Percentiles rank a stretch among this genome's conserved stretches.
Conservation (phyloP, 2,797 vertebrate genomes). For the Anguilla marmorata region DNA sequence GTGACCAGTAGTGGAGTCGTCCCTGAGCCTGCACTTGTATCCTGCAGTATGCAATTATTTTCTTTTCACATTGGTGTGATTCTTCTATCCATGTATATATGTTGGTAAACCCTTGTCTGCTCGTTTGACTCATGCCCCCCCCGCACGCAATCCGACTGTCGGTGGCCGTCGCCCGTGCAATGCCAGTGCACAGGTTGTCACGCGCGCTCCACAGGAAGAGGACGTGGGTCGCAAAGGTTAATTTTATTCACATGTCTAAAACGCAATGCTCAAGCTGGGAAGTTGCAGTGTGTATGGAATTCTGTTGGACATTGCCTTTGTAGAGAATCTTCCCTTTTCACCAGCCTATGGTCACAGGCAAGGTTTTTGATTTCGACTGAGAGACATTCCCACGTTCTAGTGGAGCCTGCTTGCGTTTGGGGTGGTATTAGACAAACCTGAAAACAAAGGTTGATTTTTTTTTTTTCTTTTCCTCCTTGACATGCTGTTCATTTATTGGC, state of each 20-base stretch:
- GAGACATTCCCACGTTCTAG: neutral
- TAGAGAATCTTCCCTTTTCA: neutral
- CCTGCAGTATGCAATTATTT: constrained; percentile 57
- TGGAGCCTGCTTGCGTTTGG: neutral
- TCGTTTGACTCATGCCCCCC: constrained; percentile 3
- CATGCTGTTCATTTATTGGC: constrained; percentile 33
- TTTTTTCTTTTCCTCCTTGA: constrained; percentile 27
- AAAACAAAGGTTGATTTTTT: constrained; percentile 20
- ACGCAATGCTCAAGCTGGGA: neutral
- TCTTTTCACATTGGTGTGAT: constrained; percentile 45
- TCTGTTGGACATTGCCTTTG: neutral
- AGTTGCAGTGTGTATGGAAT: neutral
- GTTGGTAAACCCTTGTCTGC: constrained; percentile 36
- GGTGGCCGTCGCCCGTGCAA: no score
- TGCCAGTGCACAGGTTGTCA: neutral
- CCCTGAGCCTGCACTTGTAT: constrained; percentile 71
- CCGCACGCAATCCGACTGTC: neutral
- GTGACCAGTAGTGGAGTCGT: neutral
- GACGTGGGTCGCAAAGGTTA: neutral
- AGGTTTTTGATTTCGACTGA: neutral
- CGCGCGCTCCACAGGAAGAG: neutral
- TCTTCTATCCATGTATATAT: constrained; percentile 40
- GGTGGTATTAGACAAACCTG: neutral
- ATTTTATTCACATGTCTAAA: neutral
- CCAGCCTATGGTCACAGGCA: neutral